phyloP scores from a whole-genome alignment of 2,888 invertebrate species.

The Sericinus montela region DNA sequence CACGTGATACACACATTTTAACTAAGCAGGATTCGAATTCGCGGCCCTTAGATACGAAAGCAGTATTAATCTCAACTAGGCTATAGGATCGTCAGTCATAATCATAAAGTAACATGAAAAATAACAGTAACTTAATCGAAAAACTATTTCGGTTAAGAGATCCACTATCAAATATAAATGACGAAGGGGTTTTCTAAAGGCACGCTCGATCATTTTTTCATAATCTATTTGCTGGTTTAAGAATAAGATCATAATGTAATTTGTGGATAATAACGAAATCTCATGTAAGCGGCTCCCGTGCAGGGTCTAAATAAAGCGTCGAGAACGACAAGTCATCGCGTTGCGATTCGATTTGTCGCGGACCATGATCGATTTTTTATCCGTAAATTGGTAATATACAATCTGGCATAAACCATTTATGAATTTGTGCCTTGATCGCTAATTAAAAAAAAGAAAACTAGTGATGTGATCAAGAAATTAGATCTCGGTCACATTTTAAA shows the following conservation, averaged over 20 bases:
- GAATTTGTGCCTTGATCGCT: no score
- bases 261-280: conserved; percentile 11
- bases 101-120: no score
- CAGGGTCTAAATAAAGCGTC: conserved; percentile 33
- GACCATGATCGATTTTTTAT: conserved; percentile 31
- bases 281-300: conserved; percentile 26
- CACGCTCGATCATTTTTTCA: conserved; percentile 10
- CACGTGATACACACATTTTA: no score
- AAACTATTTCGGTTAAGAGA: neutral
- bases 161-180: neutral
- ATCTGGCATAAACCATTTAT: neutral
- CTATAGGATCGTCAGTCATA: no score
- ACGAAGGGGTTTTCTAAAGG: neutral
- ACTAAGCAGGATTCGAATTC: no score
- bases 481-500: no score
- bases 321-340: conserved; percentile 52
- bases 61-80: no score
- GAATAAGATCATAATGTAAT: conserved; percentile 17
- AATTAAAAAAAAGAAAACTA: no score
- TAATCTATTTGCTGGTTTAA: conserved; percentile 13
- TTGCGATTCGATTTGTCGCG: conserved; percentile 49
- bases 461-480: no score
- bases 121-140: conserved; percentile 33
- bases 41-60: no score
- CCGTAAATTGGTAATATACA: conserved; percentile 3